Evolutionary conservation across 2,113 vertebrate species (phyloP).

Genomic region (Datnioides undecimradiatus): DNA sequence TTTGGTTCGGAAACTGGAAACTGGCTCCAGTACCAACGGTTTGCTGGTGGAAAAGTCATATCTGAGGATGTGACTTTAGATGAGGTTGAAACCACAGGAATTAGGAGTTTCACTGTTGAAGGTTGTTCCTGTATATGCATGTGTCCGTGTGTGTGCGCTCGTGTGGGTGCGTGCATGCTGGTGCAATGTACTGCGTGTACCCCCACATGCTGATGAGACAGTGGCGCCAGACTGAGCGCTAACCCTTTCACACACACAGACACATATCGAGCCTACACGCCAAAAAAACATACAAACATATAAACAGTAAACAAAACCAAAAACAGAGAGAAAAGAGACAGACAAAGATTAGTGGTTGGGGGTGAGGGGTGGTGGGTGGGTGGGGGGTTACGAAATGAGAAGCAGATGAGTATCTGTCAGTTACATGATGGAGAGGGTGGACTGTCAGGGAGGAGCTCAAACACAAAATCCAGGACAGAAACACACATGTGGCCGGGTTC

Average conservation of each 20-base stretch:
- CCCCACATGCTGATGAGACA: slow-evolving; percentile 47
- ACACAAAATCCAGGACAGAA: slow-evolving; percentile 10
- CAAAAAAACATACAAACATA: slow-evolving; percentile 25
- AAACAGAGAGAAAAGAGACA: slow-evolving; percentile 11
- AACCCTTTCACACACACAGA: slow-evolving; percentile 20
- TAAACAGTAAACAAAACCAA: slow-evolving; percentile 10
- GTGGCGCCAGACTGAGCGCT: slow-evolving; percentile 49
- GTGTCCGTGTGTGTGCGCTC: not conserved
- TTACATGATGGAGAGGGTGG: slow-evolving; percentile 27
- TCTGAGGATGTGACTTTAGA: slow-evolving; percentile 43
- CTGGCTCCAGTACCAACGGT: not conserved
- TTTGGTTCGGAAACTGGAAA: slow-evolving; percentile 30
- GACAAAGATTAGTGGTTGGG: slow-evolving; percentile 18
- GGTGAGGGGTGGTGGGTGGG: not conserved
- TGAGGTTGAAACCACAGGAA: slow-evolving; percentile 43
- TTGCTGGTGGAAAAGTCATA: slow-evolving; percentile 22
- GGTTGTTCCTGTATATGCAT: not conserved
- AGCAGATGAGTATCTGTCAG: slow-evolving; percentile 42
- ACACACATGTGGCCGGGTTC: not conserved
- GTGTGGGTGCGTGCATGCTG: not conserved
- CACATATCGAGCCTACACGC: too few species aligned
- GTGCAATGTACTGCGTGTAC: not conserved
- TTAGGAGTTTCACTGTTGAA: slow-evolving; percentile 26
- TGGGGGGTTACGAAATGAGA: slow-evolving; percentile 14
- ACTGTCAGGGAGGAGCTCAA: slow-evolving; percentile 11